Evolutionary conservation across 2,113 vertebrate species (phyloP), one percentile per base, ranked within the genome.

Genomic region (Struthio camelus): DNA sequence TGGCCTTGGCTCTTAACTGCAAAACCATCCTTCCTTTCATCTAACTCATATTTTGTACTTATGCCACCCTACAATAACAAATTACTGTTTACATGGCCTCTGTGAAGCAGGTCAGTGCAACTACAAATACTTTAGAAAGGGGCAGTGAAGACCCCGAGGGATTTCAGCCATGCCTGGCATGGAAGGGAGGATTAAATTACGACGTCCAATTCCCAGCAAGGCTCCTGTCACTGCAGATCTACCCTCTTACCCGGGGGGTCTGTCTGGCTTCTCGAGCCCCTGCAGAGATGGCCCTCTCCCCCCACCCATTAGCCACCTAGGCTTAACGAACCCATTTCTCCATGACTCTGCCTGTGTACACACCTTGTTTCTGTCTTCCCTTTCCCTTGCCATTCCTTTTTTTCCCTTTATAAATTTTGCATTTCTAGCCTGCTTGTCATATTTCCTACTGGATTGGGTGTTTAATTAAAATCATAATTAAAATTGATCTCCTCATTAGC

Each of bases 401-500:
- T 44, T 20, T 20, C 61, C 94, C 89, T 23, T 79, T 96, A 89
- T 20, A 85, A 95, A 97, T 96, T 97, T 95, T 91, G 94, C 71
- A 87, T 96, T 97, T 97, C 95, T 94, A 96, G 95, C 97, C 96
- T 94, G 97, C 97, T 98, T 98, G 97, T 98, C 98, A 98, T 98
- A 98, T 98, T 98, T 98, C 98, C 98, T 98, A 97, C 98, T 70
- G 98, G 98, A 98, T 98, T 92, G 98, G 98, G 98, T 98, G 97
- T 98, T 98, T 99, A 99, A 99, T 99, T 99, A 99, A 99, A 99
- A 98, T 98, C 98, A 98, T 98, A 99, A 99, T 98, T 99, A 98
- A 98, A 98, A 98, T 98, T 98, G 98, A 99, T 99, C 98, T 98
- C 98, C 98, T 98, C 98, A 98, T 98, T 98, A 98, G 96, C 98